Percentiles rank a stretch among this genome's conserved stretches.
Evolutionary conservation across 1,140 invertebrate genomes (phyloP).

Genomic region (Steinernema khuongi): DNA sequence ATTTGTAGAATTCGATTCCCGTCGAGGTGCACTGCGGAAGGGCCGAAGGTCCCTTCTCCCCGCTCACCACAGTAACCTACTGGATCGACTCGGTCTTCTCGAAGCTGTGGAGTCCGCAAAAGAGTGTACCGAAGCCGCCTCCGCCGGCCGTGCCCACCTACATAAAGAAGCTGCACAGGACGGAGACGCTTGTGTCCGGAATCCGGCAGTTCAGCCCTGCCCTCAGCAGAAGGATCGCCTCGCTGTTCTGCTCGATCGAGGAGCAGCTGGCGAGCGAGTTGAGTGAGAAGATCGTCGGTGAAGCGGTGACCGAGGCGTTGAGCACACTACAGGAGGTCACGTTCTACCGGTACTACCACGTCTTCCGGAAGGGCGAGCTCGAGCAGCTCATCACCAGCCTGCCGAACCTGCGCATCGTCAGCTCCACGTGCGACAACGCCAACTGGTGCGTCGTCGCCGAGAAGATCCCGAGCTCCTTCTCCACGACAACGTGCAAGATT

Average conservation of each 20-base stretch:
- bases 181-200: conserved; percentile 29
- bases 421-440: conserved; percentile 29
- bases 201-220: conserved; percentile 36
- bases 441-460: conserved; percentile 40
- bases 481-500: neutral
- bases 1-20: conserved; percentile 29
- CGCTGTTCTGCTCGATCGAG: conserved; percentile 33
- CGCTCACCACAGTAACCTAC: conserved; percentile 21
- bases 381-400: conserved; percentile 22
- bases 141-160: conserved; percentile 7
- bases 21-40: neutral
- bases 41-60: conserved; percentile 13
- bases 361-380: conserved; percentile 32
- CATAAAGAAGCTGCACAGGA: neutral
- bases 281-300: conserved; percentile 27
- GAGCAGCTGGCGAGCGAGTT: conserved; percentile 35
- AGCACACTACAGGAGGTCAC: conserved; percentile 35
- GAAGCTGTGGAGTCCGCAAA: conserved; percentile 19
- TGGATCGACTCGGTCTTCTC: conserved; percentile 24
- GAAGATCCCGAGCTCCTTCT: conserved; percentile 18
- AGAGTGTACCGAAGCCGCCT: neutral
- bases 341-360: conserved; percentile 39
- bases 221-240: conserved; percentile 28
- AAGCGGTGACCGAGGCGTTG: conserved; percentile 33
- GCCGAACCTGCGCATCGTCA: conserved; percentile 4